phyloP scores from a whole-genome alignment of 2,888 invertebrate species.

The Hydroisotoma schaefferi region DNA sequence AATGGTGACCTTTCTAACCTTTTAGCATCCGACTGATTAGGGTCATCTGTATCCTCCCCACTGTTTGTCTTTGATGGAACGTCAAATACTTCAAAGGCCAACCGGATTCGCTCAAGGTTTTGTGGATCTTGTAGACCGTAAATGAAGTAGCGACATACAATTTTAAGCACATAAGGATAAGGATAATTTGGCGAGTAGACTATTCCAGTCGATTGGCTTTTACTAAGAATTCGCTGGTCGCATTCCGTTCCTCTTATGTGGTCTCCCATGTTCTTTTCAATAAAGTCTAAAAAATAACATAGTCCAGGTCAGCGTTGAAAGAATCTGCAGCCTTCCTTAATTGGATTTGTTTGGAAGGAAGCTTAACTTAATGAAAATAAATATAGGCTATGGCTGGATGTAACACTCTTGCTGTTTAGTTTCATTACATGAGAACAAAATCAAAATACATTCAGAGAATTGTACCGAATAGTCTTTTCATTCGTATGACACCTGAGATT shows the following conservation, averaged over 20 bases:
- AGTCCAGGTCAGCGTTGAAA: background rate
- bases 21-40: conserved; percentile 31
- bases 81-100: conserved; percentile 83
- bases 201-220: conserved; percentile 84
- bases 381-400: too few species aligned
- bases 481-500: too few species aligned
- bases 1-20: too few species aligned
- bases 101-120: conserved; percentile 86
- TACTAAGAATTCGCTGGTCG: conserved; percentile 94
- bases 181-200: conserved; percentile 97
- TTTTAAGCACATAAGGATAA: conserved; percentile 89
- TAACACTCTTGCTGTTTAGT: too few species aligned
- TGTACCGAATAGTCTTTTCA: too few species aligned
- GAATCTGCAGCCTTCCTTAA: background rate
- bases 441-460: background rate
- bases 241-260: conserved; percentile 97
- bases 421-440: background rate
- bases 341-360: background rate
- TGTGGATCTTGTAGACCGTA: conserved; percentile 97
- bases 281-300: conserved; percentile 65
- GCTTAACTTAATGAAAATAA: too few species aligned
- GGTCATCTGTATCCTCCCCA: conserved; percentile 41
- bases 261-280: conserved; percentile 86
- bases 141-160: conserved; percentile 96
- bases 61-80: conserved; percentile 72